These are phyloP conservation scores for Dendrolimus pini DNA, from an alignment of 2,888 invertebrate species.

Conservation along the genomic window DNA sequence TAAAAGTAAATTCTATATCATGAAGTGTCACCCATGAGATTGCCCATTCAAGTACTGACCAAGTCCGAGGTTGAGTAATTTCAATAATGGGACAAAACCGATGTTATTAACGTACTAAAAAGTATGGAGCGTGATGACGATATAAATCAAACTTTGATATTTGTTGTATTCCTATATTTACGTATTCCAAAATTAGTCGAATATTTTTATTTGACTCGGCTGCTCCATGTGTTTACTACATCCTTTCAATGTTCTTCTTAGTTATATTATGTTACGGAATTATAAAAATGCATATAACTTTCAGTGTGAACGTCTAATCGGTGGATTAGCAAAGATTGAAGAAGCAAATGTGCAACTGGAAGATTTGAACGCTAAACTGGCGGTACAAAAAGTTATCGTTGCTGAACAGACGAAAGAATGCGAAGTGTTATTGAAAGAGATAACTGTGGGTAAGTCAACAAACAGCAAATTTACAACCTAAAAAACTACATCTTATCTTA, in stretches of 20 bases:
- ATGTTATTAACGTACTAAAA: no score
- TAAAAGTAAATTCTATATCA: background rate
- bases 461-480: background rate
- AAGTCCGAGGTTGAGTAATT: background rate
- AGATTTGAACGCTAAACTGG: constrained; percentile 87
- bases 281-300: background rate
- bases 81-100: background rate
- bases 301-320: constrained; percentile 81
- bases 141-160: no score
- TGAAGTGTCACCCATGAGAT: background rate
- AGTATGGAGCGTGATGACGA: no score
- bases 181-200: no score
- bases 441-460: constrained; percentile 76
- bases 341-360: constrained; percentile 90
- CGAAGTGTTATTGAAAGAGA: constrained; percentile 85
- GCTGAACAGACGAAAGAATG: constrained; percentile 89
- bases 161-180: no score
- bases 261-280: no score
- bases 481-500: no score
- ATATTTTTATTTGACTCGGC: no score
- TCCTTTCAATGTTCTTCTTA: no score
- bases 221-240: no score
- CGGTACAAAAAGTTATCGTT: constrained; percentile 88
- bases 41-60: background rate
- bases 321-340: constrained; percentile 88